Evolutionary conservation across 2,888 invertebrate species (phyloP), one percentile per base, ranked within the genome.

Genomic region (Pammene aurita): DNA sequence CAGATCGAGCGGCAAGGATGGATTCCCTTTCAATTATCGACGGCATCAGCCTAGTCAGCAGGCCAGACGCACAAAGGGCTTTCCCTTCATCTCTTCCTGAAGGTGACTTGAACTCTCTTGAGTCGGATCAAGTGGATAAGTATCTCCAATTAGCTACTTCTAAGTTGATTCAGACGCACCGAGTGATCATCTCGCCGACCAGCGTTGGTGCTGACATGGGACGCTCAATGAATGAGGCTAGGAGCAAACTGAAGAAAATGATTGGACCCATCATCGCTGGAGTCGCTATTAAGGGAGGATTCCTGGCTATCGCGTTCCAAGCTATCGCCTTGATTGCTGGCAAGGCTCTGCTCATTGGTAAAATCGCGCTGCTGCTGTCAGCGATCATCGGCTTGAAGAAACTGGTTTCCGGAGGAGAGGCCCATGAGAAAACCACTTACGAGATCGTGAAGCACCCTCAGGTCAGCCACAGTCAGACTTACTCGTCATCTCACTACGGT

Each of bases 391-490:
- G 96, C 0, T 88, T 97, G 65, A 97, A 97, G 92, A 96, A 96
- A 78, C 89, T 97, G 42, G 94, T 97, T 38, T 94, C 94, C 7
- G 86, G 90, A 26, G 93, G 93, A 61, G 95, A 95, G 72, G 94
- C 94, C 16, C 94, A 95, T 70, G 96, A 96, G 78, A 96, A 96
- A 85, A 96, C 96, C 0, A 96, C 96, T 6, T 96, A 96, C 75
- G 97, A 97, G 87, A 96, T 97, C 75, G 95, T 97, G 65, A 97
- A 97, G 84, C 96, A 96, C 86, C 97, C 97, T n/a, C 95, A 96
- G 80, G 95, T 96, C 66, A 95, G 95, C 61, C 96, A 96, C 82
- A 95, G 94, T 76, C 96, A 96, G 80, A 94, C 95, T 6, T 96
- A 96, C 80, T 96, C 96, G 1, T 93, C 95, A 6, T 93, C 94